Percentiles rank a stretch among this genome's conserved stretches.
Conservation (phyloP, 2,888 invertebrate species). For the Tipula vernalis region DNA sequence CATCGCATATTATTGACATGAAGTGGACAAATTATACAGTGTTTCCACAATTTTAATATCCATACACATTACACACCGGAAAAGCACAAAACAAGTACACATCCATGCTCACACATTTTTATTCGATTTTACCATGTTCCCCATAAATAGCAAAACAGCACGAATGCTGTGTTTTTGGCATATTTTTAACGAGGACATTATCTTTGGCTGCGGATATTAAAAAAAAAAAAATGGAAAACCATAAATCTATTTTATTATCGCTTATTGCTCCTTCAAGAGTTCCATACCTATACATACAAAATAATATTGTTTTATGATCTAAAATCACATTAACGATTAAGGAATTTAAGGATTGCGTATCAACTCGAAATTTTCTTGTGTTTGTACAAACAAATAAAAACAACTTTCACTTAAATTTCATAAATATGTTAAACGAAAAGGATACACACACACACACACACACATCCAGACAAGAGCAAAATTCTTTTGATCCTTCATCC, state of each 20-base stretch:
- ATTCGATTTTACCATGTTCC: neutral
- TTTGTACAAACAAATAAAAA: neutral
- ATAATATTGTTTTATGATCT: no score
- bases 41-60: no score
- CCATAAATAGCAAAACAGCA: neutral
- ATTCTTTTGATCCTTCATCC: neutral
- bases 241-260: neutral
- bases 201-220: neutral
- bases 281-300: neutral
- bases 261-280: neutral
- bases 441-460: neutral
- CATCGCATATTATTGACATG: no score
- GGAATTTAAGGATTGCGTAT: neutral
- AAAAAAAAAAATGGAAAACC: neutral
- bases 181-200: neutral
- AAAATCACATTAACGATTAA: neutral
- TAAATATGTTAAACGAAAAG: neutral
- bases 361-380: neutral
- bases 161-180: neutral
- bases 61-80: no score
- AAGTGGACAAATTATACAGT: no score
- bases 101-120: no score
- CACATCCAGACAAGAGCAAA: neutral
- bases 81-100: no score
- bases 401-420: neutral